phyloP scores from a whole-genome alignment of 2,797 vertebrate species.

The Lagorchestes hirsutus region DNA sequence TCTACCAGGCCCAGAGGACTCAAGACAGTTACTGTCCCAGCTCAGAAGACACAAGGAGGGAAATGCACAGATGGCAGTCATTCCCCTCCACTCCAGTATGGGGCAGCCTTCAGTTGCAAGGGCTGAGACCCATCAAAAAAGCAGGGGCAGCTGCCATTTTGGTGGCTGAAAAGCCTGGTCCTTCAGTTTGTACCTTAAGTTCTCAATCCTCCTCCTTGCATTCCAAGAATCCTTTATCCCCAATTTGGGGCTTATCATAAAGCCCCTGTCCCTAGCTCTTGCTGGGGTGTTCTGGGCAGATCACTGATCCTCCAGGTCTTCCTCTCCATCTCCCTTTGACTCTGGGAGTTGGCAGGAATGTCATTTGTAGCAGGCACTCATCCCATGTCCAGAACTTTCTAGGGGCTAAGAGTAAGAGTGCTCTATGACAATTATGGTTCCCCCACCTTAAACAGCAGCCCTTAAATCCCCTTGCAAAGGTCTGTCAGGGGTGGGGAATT shows the following conservation, averaged over 20 bases:
- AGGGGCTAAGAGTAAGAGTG: not conserved
- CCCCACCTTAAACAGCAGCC: not conserved
- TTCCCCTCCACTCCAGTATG: not conserved
- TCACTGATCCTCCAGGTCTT: not conserved
- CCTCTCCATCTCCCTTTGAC: no score
- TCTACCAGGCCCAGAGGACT: not conserved
- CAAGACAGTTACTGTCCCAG: not conserved
- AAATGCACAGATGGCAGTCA: not conserved
- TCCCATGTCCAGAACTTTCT: not conserved
- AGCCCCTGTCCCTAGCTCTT: not conserved
- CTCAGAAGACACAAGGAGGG: no score
- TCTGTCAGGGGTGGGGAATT: no score
- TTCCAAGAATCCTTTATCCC: not conserved
- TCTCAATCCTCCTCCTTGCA: not conserved
- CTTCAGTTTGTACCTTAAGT: not conserved
- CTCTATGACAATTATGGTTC: not conserved
- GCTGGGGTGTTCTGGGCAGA: not conserved
- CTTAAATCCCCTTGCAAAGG: not conserved
- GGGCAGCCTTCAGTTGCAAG: no score
- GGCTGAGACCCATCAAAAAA: no score
- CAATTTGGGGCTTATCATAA: not conserved
- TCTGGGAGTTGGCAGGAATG: not conserved
- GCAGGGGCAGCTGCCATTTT: no score
- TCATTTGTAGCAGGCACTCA: not conserved
- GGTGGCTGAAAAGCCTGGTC: not conserved